A percentile compares a stretch with the other conserved stretches of the same genome.
Conservation (phyloP, 2,888 invertebrate species). For the Phengaris arion region DNA sequence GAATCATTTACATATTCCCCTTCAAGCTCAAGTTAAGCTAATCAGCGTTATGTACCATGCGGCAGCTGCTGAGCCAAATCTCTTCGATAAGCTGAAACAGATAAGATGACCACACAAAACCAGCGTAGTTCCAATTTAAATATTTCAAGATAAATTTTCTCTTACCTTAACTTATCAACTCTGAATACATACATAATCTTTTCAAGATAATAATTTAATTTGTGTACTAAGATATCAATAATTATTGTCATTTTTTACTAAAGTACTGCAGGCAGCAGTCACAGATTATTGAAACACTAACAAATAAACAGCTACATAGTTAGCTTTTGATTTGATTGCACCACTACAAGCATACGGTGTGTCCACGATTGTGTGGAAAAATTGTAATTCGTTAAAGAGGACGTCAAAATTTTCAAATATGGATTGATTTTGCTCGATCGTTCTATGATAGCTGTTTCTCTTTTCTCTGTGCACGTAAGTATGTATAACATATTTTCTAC, state of each 20-base stretch:
- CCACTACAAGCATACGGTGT: too few species aligned
- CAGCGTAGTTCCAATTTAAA: conserved; percentile 15
- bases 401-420: too few species aligned
- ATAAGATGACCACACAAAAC: conserved; percentile 14
- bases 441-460: too few species aligned
- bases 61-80: not conserved
- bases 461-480: too few species aligned
- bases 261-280: not conserved
- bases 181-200: not conserved
- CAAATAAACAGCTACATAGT: too few species aligned
- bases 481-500: too few species aligned
- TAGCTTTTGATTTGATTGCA: too few species aligned
- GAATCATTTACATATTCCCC: not conserved
- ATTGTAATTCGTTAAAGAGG: too few species aligned
- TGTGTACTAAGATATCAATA: not conserved
- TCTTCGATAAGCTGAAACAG: conserved; percentile 1
- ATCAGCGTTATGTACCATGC: not conserved
- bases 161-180: not conserved
- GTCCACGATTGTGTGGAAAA: too few species aligned
- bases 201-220: conserved; percentile 1
- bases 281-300: not conserved
- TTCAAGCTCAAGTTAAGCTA: not conserved
- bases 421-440: too few species aligned
- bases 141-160: conserved; percentile 12
- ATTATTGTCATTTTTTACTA: not conserved